These are phyloP conservation scores for Rattus rattus DNA, from an alignment of 2,113 vertebrate species.

Conservation along the genomic window DNA sequence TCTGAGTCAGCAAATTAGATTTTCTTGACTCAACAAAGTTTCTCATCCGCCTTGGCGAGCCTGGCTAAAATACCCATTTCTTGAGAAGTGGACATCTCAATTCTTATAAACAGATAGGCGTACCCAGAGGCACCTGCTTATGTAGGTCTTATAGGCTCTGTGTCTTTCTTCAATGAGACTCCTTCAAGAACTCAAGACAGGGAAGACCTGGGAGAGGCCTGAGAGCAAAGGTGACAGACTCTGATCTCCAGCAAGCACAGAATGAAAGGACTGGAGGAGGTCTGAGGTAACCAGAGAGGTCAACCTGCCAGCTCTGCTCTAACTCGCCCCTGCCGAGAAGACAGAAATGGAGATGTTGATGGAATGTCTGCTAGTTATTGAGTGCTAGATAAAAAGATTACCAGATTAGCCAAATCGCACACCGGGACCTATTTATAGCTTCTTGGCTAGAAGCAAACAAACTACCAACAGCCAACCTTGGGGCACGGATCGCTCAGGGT, in stretches of 20 bases:
- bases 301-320: background rate
- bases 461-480: background rate
- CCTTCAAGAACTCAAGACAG: background rate
- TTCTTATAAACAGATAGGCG: background rate
- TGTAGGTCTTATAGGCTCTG: background rate
- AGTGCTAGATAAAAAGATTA: constrained; percentile 1
- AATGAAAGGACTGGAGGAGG: background rate
- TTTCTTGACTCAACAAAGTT: constrained; percentile 11
- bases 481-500: background rate
- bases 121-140: background rate
- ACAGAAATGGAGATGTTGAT: background rate
- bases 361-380: constrained; percentile 11
- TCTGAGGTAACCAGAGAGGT: background rate
- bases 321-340: background rate
- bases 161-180: background rate
- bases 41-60: background rate
- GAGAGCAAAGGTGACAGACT: background rate
- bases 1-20: background rate
- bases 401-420: background rate
- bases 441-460: background rate
- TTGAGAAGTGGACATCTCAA: background rate
- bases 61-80: constrained; percentile 24
- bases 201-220: background rate
- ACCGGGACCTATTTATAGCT: background rate
- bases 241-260: background rate